A percentile compares a stretch with the other conserved stretches of the same genome.
These are phyloP conservation scores for Episyrphus balteatus DNA, from an alignment of 1,140 invertebrate genomes.

Conservation along the genomic window DNA sequence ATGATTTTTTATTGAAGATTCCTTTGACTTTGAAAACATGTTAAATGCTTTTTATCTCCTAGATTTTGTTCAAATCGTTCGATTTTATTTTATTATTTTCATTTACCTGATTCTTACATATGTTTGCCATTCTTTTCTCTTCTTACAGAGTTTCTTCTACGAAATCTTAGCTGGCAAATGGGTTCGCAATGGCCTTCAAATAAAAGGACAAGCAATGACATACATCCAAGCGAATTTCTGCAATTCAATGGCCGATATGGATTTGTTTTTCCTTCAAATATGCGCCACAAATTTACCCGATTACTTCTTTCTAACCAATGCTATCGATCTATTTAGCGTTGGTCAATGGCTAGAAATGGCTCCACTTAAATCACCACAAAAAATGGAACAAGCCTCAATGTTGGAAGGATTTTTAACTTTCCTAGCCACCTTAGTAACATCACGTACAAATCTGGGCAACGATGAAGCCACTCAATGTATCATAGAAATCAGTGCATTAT, in stretches of 20 bases:
- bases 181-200: constrained; percentile 94
- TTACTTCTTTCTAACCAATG: constrained; percentile 73
- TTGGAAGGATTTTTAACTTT: constrained; percentile 86
- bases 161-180: constrained; percentile 89
- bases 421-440: constrained; percentile 76
- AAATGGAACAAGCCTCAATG: constrained; percentile 78
- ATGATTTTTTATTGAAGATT: too few relatives aligned
- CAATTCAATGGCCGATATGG: constrained; percentile 95
- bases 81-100: too few relatives aligned
- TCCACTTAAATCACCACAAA: constrained; percentile 50
- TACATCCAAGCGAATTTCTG: constrained; percentile 98
- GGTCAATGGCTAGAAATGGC: constrained; percentile 75
- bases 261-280: constrained; percentile 86
- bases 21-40: too few relatives aligned
- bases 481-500: constrained; percentile 83
- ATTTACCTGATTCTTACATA: too few relatives aligned
- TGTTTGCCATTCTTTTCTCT: neutral
- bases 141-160: constrained; percentile 76
- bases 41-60: too few relatives aligned
- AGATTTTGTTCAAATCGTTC: too few relatives aligned
- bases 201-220: constrained; percentile 96
- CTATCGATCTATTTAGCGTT: constrained; percentile 81
- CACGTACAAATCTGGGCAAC: constrained; percentile 79
- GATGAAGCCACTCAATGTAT: constrained; percentile 62
- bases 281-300: constrained; percentile 80